phyloP scores from a whole-genome alignment of 1,140 invertebrate genomes.

The Drosophila bifasciata region DNA sequence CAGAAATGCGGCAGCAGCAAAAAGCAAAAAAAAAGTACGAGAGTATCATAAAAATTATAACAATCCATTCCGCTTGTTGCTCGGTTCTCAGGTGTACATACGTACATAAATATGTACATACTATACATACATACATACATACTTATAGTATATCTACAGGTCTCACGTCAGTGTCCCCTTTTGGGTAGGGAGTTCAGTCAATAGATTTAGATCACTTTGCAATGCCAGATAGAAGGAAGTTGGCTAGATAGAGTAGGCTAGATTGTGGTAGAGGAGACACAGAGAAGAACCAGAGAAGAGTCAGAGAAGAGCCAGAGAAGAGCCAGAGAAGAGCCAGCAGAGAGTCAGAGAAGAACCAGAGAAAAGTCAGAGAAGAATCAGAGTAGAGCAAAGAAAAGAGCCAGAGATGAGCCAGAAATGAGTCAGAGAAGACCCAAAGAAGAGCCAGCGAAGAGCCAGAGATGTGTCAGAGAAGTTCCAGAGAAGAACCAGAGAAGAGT shows the following conservation, averaged over 20 bases:
- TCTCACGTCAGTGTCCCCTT: conserved; percentile 27
- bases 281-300: not conserved
- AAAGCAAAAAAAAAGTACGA: conserved; percentile 28
- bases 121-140: too few species aligned
- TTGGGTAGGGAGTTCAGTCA: conserved; percentile 74
- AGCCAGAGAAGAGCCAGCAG: too few species aligned
- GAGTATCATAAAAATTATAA: conserved; percentile 69
- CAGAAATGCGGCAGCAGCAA: conserved; percentile 56
- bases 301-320: not conserved
- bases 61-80: conserved; percentile 61
- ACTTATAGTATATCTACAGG: not conserved
- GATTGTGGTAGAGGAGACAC: too few species aligned
- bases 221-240: conserved; percentile 4
- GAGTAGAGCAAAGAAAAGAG: not conserved
- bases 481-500: not conserved
- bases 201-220: conserved; percentile 79
- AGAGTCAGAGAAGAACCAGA: not conserved
- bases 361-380: not conserved
- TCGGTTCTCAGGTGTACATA: conserved; percentile 67
- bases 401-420: not conserved
- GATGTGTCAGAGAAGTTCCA: too few species aligned
- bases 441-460: not conserved
- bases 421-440: not conserved
- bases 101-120: too few species aligned
- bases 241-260: not conserved